Evolutionary conservation across 1,140 invertebrate genomes (phyloP).

Genomic region (Lordiphosa stackelbergi): DNA sequence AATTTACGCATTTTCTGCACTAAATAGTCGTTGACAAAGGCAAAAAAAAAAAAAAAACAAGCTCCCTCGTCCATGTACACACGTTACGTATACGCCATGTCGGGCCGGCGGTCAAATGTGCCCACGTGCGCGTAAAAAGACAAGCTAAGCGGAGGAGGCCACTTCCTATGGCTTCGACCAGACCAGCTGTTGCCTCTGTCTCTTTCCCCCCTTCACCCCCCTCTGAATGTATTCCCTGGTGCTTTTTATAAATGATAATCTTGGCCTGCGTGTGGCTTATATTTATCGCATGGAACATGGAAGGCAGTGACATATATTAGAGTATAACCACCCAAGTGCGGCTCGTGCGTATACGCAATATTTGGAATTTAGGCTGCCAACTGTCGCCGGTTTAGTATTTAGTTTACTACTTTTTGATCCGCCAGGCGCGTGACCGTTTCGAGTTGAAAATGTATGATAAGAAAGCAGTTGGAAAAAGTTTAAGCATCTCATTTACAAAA

Average conservation of each 20-base stretch:
- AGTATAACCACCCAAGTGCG: conserved; percentile 9
- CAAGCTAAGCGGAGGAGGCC: conserved; percentile 31
- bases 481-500: conserved; percentile 1
- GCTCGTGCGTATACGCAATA: conserved; percentile 59
- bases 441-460: not conserved
- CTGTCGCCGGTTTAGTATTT: conserved; percentile 4
- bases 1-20: conserved; percentile 67
- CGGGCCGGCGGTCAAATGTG: conserved; percentile 45
- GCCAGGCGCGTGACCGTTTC: no score
- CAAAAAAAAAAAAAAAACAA: conserved; percentile 14
- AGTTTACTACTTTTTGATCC: conserved; percentile 10
- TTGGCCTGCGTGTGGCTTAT: conserved; percentile 37
- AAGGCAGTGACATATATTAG: conserved; percentile 35
- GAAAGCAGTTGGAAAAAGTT: not conserved
- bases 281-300: conserved; percentile 37
- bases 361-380: conserved; percentile 39
- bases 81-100: conserved; percentile 5
- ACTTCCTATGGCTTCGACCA: conserved; percentile 50
- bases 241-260: conserved; percentile 68
- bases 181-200: conserved; percentile 6
- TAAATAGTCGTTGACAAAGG: conserved; percentile 64
- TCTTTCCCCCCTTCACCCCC: not conserved
- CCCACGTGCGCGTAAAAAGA: conserved; percentile 58
- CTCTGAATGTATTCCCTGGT: conserved; percentile 35
- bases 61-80: conserved; percentile 8